Conservation (phyloP, 30 jellyfish, hydroid and myxozoan genomes). For the Aurelia sp. region DNA sequence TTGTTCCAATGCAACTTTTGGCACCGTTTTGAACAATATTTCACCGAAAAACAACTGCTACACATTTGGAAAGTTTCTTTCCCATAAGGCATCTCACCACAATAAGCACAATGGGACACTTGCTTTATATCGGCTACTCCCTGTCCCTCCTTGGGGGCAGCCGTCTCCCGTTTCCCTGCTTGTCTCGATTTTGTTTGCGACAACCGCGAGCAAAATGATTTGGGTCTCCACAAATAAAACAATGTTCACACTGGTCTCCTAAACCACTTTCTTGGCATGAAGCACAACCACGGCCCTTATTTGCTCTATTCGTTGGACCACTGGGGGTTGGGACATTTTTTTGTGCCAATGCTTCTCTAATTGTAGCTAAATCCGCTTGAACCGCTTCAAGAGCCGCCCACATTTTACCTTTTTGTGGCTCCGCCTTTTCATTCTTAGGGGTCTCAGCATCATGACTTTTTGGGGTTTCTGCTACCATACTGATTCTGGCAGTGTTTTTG, state of each 20-base stretch:
- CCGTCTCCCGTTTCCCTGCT: too few relatives aligned
- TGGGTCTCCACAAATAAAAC: constrained; percentile 33
- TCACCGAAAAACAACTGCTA: too few relatives aligned
- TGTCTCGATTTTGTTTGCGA: not conserved
- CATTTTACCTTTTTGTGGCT: constrained; percentile 30
- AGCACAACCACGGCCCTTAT: constrained; percentile 15
- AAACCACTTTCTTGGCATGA: constrained; percentile 23
- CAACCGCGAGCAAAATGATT: constrained; percentile 23
- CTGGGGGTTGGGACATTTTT: not conserved
- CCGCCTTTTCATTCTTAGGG: not conserved
- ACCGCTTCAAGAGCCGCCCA: constrained; percentile 26
- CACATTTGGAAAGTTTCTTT: too few relatives aligned
- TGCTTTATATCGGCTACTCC: too few relatives aligned
- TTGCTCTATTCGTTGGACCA: not conserved
- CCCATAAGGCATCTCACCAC: too few relatives aligned
- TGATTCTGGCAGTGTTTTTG: constrained; percentile 29
- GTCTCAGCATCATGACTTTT: constrained; percentile 9
- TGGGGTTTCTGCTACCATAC: constrained; percentile 19
- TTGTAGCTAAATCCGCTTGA: not conserved
- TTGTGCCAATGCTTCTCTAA: not conserved
- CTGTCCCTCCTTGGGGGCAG: too few relatives aligned
- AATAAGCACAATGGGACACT: too few relatives aligned
- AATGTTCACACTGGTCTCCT: constrained; percentile 24
- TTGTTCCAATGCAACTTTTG: constrained; percentile 29
- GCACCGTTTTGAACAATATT: too few relatives aligned